phyloP scores from a whole-genome alignment of 2,113 vertebrate species.

The Cololabis saira region DNA sequence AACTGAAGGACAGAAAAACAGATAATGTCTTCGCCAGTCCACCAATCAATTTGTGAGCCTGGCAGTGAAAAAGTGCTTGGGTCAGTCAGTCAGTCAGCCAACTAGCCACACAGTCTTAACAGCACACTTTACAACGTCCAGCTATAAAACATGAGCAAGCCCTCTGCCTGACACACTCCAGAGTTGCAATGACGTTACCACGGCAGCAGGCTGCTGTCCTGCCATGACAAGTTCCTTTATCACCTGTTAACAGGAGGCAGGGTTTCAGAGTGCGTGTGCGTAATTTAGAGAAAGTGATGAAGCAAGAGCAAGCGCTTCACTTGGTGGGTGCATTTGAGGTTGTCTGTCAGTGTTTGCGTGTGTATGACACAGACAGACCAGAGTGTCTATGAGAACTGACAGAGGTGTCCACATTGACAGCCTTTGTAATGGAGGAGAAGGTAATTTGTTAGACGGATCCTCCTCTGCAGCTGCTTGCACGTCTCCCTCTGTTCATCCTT shows the following conservation, averaged over 20 bases:
- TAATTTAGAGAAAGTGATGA: constrained; percentile 23
- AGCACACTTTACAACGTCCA: constrained; percentile 67
- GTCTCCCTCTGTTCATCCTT: constrained; percentile 61
- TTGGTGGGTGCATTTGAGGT: constrained; percentile 12
- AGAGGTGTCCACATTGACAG: constrained; percentile 80
- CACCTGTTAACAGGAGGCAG: constrained; percentile 79
- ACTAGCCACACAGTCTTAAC: constrained; percentile 47
- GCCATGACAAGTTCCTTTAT: constrained; percentile 74
- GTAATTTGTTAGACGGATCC: constrained; percentile 83
- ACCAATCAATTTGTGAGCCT: constrained; percentile 8
- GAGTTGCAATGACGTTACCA: constrained; percentile 44
- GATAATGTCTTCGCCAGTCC: constrained; percentile 8
- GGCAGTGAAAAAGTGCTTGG: constrained; percentile 18
- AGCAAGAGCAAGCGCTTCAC: constrained; percentile 26
- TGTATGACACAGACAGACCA: constrained; percentile 52
- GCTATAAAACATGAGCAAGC: constrained; percentile 74
- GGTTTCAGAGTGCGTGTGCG: constrained; percentile 17
- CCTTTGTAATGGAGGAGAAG: constrained; percentile 83
- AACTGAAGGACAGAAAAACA: not conserved
- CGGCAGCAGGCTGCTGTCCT: constrained; percentile 33
- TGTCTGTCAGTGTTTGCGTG: constrained; percentile 16
- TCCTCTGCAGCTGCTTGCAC: constrained; percentile 79
- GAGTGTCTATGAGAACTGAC: constrained; percentile 84
- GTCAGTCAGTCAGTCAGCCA: constrained; percentile 33
- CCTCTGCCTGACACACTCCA: constrained; percentile 73